Evolutionary conservation across 2,888 invertebrate genomes (phyloP).

Genomic region (Lottia scabra): DNA sequence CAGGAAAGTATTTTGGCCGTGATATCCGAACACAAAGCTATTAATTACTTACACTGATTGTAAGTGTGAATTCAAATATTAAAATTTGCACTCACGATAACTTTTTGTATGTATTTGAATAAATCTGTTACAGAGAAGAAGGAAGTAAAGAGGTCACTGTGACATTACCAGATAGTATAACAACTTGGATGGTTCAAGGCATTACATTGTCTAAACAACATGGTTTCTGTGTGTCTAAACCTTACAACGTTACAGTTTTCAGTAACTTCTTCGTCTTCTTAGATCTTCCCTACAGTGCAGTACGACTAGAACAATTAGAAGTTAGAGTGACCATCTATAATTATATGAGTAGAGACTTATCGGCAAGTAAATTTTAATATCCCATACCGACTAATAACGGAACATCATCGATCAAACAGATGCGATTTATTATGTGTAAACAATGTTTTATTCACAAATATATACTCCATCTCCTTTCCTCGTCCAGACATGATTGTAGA

Average conservation of each 20-base stretch:
- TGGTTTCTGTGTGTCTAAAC: constrained; percentile 41
- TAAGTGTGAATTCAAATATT: no score
- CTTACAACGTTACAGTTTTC: constrained; percentile 35
- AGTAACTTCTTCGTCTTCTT: constrained; percentile 45
- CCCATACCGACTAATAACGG: no score
- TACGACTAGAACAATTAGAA: constrained; percentile 45
- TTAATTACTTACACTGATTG: no score
- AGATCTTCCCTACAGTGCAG: constrained; percentile 45
- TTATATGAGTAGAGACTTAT: constrained; percentile 31
- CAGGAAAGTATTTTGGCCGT: no score
- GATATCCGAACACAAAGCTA: no score
- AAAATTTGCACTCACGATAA: no score
- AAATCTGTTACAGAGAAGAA: constrained; percentile 18
- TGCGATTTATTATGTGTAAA: no score
- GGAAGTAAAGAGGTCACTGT: constrained; percentile 34
- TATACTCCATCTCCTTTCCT: no score
- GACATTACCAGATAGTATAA: constrained; percentile 41
- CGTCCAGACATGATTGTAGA: no score
- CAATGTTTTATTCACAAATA: no score
- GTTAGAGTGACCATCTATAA: constrained; percentile 47
- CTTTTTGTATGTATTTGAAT: no score
- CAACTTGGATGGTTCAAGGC: constrained; percentile 42
- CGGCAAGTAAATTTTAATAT: constrained; percentile 22
- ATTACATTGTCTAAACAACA: constrained; percentile 37
- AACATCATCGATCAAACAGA: no score